Evolutionary conservation across 23 tunicate species (phyloP).

Genomic region (Clavelina lepadiformis): DNA sequence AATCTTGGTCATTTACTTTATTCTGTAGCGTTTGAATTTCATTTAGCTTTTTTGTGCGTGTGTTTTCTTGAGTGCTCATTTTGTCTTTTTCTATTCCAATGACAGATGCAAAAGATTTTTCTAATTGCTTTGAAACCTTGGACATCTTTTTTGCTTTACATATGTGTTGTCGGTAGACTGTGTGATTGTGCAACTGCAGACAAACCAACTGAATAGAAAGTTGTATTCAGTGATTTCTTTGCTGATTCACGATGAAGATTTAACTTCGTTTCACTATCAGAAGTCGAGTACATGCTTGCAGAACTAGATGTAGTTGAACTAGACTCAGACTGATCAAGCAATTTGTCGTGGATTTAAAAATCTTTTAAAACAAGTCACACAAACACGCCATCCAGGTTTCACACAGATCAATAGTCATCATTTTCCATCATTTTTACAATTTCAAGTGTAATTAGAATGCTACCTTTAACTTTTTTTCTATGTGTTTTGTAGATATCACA

Average conservation of each 20-base stretch:
- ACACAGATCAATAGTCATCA: conserved; percentile 7
- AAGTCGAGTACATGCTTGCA: neutral
- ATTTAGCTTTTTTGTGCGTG: neutral
- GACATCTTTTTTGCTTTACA: conserved; percentile 7
- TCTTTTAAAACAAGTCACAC: conserved; percentile 5
- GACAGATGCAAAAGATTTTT: conserved; percentile 2
- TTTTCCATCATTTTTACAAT: conserved; percentile 11
- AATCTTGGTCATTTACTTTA: conserved; percentile 8
- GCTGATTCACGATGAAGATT: conserved; percentile 1
- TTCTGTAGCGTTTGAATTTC: too few relatives aligned
- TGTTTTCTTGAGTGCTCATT: neutral
- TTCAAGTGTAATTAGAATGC: neutral
- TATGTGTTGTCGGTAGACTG: conserved; percentile 2
- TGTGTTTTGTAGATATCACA: conserved; percentile 15
- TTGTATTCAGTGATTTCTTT: conserved; percentile 5
- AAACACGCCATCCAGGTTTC: conserved; percentile 17
- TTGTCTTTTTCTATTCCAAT: neutral
- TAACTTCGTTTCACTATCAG: neutral
- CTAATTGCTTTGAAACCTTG: too few relatives aligned
- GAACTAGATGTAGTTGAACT: conserved; percentile 5
- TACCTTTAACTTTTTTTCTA: conserved; percentile 12
- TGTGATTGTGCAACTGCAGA: conserved; percentile 5
- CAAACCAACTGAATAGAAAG: conserved; percentile 4
- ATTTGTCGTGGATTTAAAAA: neutral
- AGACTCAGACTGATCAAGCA: neutral